Evolutionary conservation across 2,888 invertebrate species (phyloP).

Genomic region (Papilio elwesi): DNA sequence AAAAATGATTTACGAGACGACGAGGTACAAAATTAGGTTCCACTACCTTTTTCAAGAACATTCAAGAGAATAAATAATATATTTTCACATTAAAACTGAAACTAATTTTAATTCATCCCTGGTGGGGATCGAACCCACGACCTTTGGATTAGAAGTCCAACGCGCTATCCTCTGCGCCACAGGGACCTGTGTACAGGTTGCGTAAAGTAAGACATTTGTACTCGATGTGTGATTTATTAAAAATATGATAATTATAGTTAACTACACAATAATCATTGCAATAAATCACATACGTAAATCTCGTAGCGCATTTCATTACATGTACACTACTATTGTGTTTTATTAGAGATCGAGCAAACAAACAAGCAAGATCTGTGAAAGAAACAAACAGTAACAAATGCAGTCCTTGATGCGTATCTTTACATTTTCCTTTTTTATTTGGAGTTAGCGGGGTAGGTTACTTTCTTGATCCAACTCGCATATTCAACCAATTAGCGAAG

Average conservation of each 20-base stretch:
- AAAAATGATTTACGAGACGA: no score
- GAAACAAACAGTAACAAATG: not conserved
- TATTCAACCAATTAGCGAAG: no score
- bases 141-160: conserved; percentile 25
- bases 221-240: not conserved
- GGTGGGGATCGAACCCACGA: no score
- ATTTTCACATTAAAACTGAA: no score
- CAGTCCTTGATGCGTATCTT: not conserved
- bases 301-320: no score
- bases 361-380: not conserved
- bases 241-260: not conserved
- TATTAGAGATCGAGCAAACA: no score
- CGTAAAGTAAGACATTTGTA: conserved; percentile 1
- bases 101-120: conserved; percentile 16
- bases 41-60: no score
- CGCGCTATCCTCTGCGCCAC: conserved; percentile 38
- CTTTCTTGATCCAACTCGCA: no score
- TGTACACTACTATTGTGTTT: no score
- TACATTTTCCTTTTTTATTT: not conserved
- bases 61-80: no score
- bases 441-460: no score
- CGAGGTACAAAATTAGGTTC: no score
- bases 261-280: not conserved
- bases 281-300: not conserved
- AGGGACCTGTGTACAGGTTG: conserved; percentile 8